Conservation (phyloP, 2,113 vertebrate species). For the Cephalophus harveyi region DNA sequence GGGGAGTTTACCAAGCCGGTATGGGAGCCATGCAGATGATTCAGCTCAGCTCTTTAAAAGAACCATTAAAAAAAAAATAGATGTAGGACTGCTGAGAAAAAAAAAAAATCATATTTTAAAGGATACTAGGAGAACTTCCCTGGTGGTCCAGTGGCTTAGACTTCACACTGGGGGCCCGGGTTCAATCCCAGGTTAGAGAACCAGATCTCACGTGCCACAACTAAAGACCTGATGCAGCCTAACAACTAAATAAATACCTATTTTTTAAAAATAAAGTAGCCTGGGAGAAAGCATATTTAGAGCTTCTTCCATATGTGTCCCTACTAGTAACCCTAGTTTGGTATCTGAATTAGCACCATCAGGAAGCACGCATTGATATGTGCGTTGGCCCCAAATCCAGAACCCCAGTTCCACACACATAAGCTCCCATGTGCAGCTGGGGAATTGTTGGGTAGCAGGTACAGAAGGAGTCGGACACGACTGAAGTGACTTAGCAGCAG, state of each 20-base stretch:
- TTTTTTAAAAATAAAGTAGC: background rate
- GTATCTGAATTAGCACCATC: background rate
- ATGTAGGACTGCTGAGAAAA: constrained; percentile 18
- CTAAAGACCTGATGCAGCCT: background rate
- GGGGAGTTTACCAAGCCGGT: constrained; percentile 20
- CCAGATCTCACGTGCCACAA: background rate
- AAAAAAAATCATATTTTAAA: constrained; percentile 7
- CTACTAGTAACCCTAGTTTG: background rate
- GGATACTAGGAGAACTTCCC: background rate
- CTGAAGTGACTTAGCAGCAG: too few relatives aligned
- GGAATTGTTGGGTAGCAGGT: background rate
- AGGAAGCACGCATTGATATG: background rate
- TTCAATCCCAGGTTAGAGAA: background rate
- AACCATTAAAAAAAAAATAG: constrained; percentile 20
- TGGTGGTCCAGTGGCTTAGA: background rate
- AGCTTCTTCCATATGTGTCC: background rate
- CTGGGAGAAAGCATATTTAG: constrained; percentile 4
- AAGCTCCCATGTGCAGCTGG: background rate
- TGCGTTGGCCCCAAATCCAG: background rate
- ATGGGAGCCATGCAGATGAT: constrained; percentile 5
- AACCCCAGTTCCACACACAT: background rate
- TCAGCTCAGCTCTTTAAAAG: constrained; percentile 27
- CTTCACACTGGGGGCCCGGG: background rate
- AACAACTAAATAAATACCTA: background rate
- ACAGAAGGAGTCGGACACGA: background rate